phyloP scores from a whole-genome alignment of 1,140 invertebrate species.

The Thalassaphorura encarpata region DNA sequence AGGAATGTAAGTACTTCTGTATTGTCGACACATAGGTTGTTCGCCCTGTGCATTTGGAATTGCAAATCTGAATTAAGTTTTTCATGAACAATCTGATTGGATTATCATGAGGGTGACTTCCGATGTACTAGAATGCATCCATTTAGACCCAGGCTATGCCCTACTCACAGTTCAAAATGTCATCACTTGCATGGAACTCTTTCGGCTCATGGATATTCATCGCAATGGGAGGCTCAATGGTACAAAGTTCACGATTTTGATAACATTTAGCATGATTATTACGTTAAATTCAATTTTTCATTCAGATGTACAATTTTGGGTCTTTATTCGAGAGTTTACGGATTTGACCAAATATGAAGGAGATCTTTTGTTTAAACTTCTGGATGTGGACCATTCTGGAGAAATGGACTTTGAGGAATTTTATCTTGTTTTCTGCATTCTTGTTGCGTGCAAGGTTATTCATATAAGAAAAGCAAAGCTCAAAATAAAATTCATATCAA shows the following conservation, averaged over 20 bases:
- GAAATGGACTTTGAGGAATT: slow-evolving; percentile 33
- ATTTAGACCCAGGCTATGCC: slow-evolving; percentile 28
- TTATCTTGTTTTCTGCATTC: slow-evolving; percentile 27
- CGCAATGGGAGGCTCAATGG: slow-evolving; percentile 18
- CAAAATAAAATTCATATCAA: not conserved
- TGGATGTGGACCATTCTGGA: slow-evolving; percentile 31
- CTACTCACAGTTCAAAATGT: slow-evolving; percentile 26
- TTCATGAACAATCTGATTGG: no score
- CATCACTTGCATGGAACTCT: slow-evolving; percentile 21
- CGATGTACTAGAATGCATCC: slow-evolving; percentile 14
- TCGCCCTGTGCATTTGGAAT: no score
- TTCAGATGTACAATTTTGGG: slow-evolving; percentile 21
- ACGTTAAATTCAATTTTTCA: not conserved
- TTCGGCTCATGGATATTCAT: slow-evolving; percentile 22
- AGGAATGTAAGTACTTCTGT: no score
- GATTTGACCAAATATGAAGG: slow-evolving; percentile 15
- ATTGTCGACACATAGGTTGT: no score
- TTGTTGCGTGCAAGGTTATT: slow-evolving; percentile 27
- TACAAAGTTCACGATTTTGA: not conserved
- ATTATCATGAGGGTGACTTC: slow-evolving; percentile 26
- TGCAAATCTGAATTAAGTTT: no score
- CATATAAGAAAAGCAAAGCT: not conserved
- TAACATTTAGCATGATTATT: not conserved
- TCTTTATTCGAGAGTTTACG: slow-evolving; percentile 17
- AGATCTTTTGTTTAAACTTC: slow-evolving; percentile 19